Evolutionary conservation across 2,888 invertebrate genomes (phyloP).

Genomic region (Cephus nigrinus): DNA sequence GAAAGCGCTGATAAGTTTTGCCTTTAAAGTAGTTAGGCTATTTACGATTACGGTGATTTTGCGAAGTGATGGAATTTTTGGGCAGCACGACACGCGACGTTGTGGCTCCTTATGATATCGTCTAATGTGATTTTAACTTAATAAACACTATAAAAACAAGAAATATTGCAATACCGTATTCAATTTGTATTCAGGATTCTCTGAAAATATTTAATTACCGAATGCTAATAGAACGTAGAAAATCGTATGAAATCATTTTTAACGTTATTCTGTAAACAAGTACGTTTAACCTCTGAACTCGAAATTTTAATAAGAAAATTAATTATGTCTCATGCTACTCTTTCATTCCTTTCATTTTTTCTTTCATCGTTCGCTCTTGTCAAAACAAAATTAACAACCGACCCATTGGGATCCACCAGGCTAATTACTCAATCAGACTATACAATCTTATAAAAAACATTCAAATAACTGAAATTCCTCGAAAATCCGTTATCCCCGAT

Average conservation of each 20-base stretch:
- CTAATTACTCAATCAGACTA: neutral
- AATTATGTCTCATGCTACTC: neutral
- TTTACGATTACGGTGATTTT: neutral
- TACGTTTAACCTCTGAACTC: neutral
- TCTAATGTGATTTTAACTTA: neutral
- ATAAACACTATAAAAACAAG: too few species aligned
- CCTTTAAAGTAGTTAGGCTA: neutral
- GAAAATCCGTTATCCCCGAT: neutral
- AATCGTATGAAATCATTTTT: neutral
- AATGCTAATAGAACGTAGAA: neutral
- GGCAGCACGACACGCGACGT: neutral
- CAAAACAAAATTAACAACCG: neutral
- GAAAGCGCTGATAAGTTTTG: neutral
- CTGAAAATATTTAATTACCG: too few species aligned
- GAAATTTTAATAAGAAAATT: neutral
- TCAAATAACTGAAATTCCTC: too few species aligned
- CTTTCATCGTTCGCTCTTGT: neutral
- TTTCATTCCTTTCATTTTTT: neutral
- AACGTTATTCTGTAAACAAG: neutral
- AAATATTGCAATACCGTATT: too few species aligned
- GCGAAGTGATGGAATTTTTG: neutral
- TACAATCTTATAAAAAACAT: too few species aligned
- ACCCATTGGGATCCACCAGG: neutral
- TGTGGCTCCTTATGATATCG: neutral
- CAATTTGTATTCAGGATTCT: too few species aligned